phyloP scores from a whole-genome alignment of 1,140 invertebrate genomes.

The Drosophila mojavensis region DNA sequence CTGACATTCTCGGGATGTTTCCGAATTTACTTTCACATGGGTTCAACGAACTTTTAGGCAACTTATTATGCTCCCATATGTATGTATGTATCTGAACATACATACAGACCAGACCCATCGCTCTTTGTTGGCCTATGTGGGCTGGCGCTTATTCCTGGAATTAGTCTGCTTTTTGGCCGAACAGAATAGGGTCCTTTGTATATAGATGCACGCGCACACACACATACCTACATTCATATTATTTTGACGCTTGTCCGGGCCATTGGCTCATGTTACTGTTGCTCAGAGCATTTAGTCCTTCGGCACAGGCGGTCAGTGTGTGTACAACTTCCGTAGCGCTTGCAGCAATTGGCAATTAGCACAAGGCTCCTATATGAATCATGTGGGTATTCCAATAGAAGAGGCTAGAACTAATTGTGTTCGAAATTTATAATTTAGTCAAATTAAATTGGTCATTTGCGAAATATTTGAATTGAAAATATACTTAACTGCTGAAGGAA shows the following conservation, averaged over 20 bases:
- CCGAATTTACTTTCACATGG: slow-evolving; percentile 63
- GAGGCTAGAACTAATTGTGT: neutral
- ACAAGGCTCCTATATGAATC: slow-evolving; percentile 35
- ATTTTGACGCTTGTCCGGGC: slow-evolving; percentile 65
- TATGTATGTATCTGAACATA: neutral
- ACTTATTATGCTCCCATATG: slow-evolving; percentile 64
- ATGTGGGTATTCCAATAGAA: slow-evolving; percentile 29
- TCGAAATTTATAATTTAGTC: neutral
- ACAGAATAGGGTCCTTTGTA: slow-evolving; percentile 32
- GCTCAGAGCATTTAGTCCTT: slow-evolving; percentile 59
- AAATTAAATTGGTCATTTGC: neutral
- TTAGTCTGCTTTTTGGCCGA: slow-evolving; percentile 15
- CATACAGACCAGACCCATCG: no score
- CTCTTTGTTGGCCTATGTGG: slow-evolving; percentile 9
- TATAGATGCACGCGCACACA: slow-evolving; percentile 1
- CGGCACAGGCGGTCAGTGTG: slow-evolving; percentile 60
- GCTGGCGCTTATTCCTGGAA: slow-evolving; percentile 30
- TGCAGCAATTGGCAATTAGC: slow-evolving; percentile 40
- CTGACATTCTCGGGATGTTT: slow-evolving; percentile 32
- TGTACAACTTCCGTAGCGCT: slow-evolving; percentile 54
- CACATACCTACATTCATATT: slow-evolving; percentile 14
- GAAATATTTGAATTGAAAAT: neutral
- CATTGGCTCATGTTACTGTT: slow-evolving; percentile 53
- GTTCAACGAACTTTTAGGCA: slow-evolving; percentile 78
- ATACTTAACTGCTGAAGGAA: no score